phyloP scores from a whole-genome alignment of 2,888 invertebrate species.

The Tortrix viridana region DNA sequence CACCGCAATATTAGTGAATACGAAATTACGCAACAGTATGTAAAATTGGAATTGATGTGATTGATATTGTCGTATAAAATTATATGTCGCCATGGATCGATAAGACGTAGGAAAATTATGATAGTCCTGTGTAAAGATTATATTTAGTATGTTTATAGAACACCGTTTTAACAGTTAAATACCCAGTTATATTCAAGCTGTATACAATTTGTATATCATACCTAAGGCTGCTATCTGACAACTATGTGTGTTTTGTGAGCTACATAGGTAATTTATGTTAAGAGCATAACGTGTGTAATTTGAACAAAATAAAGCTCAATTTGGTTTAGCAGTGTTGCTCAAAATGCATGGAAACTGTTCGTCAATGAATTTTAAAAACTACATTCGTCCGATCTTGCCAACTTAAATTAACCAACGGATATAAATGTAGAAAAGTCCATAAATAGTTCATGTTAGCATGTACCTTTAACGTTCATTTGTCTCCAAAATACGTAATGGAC shows the following conservation, averaged over 20 bases:
- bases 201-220: not conserved
- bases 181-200: too few species aligned
- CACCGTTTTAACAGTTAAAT: too few species aligned
- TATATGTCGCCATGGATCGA: constrained; percentile 31
- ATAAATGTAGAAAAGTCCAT: not conserved
- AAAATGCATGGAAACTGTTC: constrained; percentile 6
- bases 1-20: constrained; percentile 27
- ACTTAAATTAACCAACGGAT: not conserved
- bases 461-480: not conserved
- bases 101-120: constrained; percentile 11
- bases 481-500: too few species aligned
- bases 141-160: constrained; percentile 7
- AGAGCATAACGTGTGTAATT: constrained; percentile 10
- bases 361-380: not conserved
- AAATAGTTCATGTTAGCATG: not conserved
- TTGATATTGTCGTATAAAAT: constrained; percentile 21
- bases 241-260: not conserved
- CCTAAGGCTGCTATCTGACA: not conserved
- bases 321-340: constrained; percentile 5
- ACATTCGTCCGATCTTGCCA: constrained; percentile 19
- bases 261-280: too few species aligned
- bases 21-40: constrained; percentile 26
- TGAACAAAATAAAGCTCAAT: constrained; percentile 39
- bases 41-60: constrained; percentile 23
- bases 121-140: constrained; percentile 24